Conservation (phyloP, 2,888 invertebrate species). For the Iselma pallidipennis region DNA sequence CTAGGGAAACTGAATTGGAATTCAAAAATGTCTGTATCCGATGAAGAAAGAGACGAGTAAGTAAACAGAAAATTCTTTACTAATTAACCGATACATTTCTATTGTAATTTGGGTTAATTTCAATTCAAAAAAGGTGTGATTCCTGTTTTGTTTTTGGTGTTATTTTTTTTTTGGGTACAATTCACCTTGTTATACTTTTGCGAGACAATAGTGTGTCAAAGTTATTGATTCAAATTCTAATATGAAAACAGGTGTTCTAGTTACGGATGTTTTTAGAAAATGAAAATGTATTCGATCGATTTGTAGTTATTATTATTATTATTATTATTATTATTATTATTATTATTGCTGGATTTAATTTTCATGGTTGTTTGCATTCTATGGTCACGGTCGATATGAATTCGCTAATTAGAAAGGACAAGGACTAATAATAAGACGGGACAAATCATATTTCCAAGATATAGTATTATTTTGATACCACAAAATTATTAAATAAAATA, state of each 20-base stretch:
- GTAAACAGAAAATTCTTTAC: slow-evolving; percentile 53
- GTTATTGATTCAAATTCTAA: slow-evolving; percentile 16
- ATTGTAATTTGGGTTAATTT: neutral
- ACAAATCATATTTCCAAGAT: no score
- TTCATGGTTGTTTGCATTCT: slow-evolving; percentile 20
- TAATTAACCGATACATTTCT: neutral
- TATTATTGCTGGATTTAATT: slow-evolving; percentile 13
- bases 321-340: neutral
- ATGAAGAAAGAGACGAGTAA: slow-evolving; percentile 74
- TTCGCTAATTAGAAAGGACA: slow-evolving; percentile 24
- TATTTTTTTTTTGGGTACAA: neutral
- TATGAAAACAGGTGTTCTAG: slow-evolving; percentile 12
- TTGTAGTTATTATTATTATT: no score
- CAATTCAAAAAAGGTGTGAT: neutral
- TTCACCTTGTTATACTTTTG: neutral
- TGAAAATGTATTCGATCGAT: neutral
- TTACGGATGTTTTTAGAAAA: slow-evolving; percentile 17
- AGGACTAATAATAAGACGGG: no score
- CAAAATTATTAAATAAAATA: no score
- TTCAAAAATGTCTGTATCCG: slow-evolving; percentile 59
- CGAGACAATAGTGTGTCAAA: neutral
- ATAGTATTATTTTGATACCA: no score
- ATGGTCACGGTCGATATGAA: slow-evolving; percentile 24
- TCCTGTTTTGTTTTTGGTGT: neutral
- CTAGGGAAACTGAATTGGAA: no score